Evolutionary conservation across 2,797 vertebrate species (phyloP), one percentile per base, ranked within the genome.

Genomic region (Hemibagrus guttatus): DNA sequence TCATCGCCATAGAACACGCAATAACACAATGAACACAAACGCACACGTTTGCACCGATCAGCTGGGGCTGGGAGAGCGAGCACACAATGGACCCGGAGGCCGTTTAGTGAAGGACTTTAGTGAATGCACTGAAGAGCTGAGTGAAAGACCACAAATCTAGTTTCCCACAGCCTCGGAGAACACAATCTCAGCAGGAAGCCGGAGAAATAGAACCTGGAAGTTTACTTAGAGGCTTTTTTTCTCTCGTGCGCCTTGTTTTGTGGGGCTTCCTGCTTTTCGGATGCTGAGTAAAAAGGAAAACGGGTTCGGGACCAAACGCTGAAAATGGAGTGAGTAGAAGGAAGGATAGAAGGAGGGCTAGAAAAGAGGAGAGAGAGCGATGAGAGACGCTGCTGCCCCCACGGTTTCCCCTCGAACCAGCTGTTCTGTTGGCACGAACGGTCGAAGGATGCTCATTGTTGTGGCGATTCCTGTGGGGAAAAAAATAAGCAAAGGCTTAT

Each of bases 191-290:
- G 89, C 93, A 95, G 97, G 97, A 98, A 96, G 93, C 92, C 90
- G 74, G 93, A 95, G 93, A 96, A 97, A 97, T 96, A 97, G 95
- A 95, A 95, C 93, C 93, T 96, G 95, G 95, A 97, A 97, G 95
- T 96, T 93, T 93, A 92, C 91, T 91, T 92, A 93, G 92, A 94
- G 88, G 56, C 49, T 68, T 42, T 91, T 88, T 90, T 88, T 94
- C 93, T 94, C 81, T 82, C 92, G 92, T 93, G 93, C 23, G 46
- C 63, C 69, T 86, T 87, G 81, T 89, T 91, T 86, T 42, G 49
- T 31, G 0, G 61, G 8, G 68, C 87, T 89, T 91, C 91, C 91
- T 91, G 89, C 90, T 86, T 79, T 85, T 54, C 64, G 42, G 90
- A 87, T 89, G 49, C 54, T 58, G 84, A 35, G 84, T 68, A 59